Evolutionary conservation across 2,113 vertebrate species (phyloP).

Genomic region (Suricata suricatta): DNA sequence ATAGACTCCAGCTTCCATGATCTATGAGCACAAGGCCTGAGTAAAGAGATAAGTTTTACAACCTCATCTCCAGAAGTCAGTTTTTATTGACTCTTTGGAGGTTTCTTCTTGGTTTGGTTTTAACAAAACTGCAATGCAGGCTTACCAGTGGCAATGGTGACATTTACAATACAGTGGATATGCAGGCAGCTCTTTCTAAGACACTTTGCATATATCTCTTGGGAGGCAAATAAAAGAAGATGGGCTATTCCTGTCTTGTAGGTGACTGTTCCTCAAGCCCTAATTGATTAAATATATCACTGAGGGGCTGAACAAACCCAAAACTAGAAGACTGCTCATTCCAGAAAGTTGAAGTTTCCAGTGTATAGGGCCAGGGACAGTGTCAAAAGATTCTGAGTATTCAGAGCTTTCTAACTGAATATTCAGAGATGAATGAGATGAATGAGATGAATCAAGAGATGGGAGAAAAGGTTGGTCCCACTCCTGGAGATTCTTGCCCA

Average conservation of each 20-base stretch:
- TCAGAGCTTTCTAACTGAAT: neutral
- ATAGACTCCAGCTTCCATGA: neutral
- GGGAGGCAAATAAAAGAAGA: neutral
- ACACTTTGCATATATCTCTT: neutral
- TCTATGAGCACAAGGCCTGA: neutral
- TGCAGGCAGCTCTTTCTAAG: neutral
- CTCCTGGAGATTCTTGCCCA: neutral
- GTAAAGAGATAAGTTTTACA: neutral
- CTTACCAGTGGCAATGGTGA: neutral
- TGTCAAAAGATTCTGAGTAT: neutral
- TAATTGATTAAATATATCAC: neutral
- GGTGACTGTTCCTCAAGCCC: neutral
- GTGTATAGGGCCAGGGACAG: neutral
- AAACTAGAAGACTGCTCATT: neutral
- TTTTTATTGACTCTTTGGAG: constrained; percentile 28
- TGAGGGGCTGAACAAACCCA: neutral
- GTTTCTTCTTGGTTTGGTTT: constrained; percentile 30
- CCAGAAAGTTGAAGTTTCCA: neutral
- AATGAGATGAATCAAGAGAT: neutral
- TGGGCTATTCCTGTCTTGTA: neutral
- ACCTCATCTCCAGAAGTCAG: neutral
- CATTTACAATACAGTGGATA: neutral
- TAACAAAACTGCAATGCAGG: neutral
- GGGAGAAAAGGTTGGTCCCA: neutral
- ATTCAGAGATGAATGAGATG: neutral